phyloP scores from a whole-genome alignment of 2,888 invertebrate species.

The Folsomia manolachei region DNA sequence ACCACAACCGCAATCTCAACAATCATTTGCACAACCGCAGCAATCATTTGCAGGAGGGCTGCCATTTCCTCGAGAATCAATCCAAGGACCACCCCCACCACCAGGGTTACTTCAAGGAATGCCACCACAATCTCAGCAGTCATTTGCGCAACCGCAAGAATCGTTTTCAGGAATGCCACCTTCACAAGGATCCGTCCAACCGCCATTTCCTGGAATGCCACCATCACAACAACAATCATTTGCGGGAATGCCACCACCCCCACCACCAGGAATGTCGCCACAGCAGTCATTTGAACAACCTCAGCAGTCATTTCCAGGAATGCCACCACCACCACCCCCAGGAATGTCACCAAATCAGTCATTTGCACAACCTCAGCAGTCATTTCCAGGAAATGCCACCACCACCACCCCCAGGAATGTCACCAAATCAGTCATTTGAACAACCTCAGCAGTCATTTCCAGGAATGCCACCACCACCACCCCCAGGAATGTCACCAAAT shows the following conservation, averaged over 20 bases:
- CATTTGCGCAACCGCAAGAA: background rate
- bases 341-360: background rate
- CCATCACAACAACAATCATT: too few species aligned
- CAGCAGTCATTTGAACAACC: background rate
- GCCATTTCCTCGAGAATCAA: too few species aligned
- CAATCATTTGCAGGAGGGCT: background rate
- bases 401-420: background rate
- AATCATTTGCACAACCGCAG: too few species aligned
- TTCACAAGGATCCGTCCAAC: background rate
- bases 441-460: background rate
- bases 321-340: too few species aligned
- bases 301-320: background rate
- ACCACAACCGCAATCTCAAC: background rate
- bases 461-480: background rate
- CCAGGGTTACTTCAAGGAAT: too few species aligned
- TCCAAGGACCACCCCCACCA: too few species aligned
- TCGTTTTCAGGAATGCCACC: background rate
- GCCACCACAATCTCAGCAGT: too few species aligned
- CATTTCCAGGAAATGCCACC: background rate
- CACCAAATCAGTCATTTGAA: background rate
- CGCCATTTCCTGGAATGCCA: too few species aligned
- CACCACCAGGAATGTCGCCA: background rate
- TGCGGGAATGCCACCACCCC: background rate
- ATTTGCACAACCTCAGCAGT: background rate
- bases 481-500: too few species aligned